Evolutionary conservation across 2,888 invertebrate species (phyloP).

Genomic region (Microctonus brassicae): DNA sequence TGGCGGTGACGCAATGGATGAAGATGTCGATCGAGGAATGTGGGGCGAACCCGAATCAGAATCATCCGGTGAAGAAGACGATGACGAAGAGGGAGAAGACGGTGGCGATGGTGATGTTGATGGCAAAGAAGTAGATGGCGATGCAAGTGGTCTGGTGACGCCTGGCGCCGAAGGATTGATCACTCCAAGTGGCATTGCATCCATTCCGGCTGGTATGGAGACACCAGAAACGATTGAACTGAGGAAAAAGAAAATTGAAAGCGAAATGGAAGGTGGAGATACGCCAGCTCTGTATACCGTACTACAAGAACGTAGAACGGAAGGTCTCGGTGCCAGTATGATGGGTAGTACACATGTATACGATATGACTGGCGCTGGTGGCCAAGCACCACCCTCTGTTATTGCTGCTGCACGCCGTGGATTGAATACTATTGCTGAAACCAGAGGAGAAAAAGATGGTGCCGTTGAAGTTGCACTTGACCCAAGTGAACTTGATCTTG

Average conservation of each 20-base stretch:
- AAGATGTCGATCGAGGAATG: constrained; percentile 91
- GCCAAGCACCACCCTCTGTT: constrained; percentile 73
- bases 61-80: constrained; percentile 76
- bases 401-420: constrained; percentile 68
- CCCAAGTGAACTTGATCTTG: constrained; percentile 96
- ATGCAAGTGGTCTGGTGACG: constrained; percentile 89
- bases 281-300: constrained; percentile 96
- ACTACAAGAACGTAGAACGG: constrained; percentile 93
- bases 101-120: constrained; percentile 58
- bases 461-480: constrained; percentile 96
- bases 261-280: constrained; percentile 94
- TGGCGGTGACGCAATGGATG: constrained; percentile 81
- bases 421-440: constrained; percentile 63
- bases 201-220: constrained; percentile 94
- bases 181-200: constrained; percentile 92
- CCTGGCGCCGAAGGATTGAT: constrained; percentile 90
- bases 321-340: constrained; percentile 91
- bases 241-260: constrained; percentile 95
- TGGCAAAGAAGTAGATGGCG: constrained; percentile 72
- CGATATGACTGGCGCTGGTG: constrained; percentile 84
- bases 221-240: constrained; percentile 99
- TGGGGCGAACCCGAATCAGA: constrained; percentile 92
- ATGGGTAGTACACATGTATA: constrained; percentile 99
- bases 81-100: constrained; percentile 76
- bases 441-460: constrained; percentile 71